Conservation (phyloP, 2,113 vertebrate species). For the Mionectes macconnelli region DNA sequence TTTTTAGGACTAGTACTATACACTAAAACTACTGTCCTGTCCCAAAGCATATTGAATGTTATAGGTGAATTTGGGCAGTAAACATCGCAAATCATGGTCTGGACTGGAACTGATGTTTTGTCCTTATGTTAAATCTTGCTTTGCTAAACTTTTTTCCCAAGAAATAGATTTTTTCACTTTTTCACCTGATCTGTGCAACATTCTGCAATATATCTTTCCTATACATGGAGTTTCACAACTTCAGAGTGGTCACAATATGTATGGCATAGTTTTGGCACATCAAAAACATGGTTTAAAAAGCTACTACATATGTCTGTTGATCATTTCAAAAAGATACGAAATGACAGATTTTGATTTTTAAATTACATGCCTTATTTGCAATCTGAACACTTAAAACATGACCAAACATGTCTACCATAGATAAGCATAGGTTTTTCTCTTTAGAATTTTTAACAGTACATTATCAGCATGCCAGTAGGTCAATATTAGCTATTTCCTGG, state of each 20-base stretch:
- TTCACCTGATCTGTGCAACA: not conserved
- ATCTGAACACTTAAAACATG: not conserved
- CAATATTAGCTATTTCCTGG: not conserved
- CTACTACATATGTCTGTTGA: not conserved
- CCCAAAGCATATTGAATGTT: not conserved
- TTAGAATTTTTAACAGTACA: not conserved
- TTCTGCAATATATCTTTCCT: not conserved
- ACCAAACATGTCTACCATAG: not conserved
- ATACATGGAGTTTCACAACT: not conserved
- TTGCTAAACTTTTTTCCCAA: not conserved
- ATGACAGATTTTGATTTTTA: not conserved
- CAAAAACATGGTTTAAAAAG: not conserved
- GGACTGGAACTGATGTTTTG: not conserved
- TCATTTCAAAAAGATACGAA: not conserved
- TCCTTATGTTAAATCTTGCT: not conserved
- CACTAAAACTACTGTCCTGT: not conserved
- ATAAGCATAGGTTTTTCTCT: not conserved
- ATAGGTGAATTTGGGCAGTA: not conserved
- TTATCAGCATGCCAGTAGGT: not conserved
- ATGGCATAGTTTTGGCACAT: not conserved
- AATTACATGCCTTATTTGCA: not conserved
- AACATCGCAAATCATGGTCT: not conserved
- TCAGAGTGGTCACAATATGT: not conserved
- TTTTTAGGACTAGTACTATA: not conserved
- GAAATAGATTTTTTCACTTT: not conserved